phyloP scores from a whole-genome alignment of 2,797 vertebrate species.

The Choloepus didactylus region DNA sequence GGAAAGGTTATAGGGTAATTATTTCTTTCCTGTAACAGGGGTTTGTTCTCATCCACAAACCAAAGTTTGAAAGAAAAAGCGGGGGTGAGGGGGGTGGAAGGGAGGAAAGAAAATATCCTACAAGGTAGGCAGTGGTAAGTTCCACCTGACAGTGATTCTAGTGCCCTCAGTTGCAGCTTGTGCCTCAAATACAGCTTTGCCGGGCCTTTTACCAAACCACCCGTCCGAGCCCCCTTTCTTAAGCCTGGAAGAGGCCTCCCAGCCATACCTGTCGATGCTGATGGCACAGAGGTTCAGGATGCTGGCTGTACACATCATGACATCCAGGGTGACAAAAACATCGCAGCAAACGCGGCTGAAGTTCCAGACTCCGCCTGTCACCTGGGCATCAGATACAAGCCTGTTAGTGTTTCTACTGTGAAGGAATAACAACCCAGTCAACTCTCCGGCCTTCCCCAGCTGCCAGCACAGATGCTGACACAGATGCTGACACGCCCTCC shows the following conservation, averaged over 20 bases:
- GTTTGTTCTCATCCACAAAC: neutral
- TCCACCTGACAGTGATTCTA: neutral
- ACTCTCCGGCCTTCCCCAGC: neutral
- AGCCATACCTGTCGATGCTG: slow-evolving; percentile 96
- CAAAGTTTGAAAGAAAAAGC: neutral
- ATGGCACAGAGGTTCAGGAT: slow-evolving; percentile 99
- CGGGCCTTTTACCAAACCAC: neutral
- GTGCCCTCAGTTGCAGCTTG: neutral
- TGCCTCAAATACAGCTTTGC: neutral
- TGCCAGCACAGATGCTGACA: neutral
- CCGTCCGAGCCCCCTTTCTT: neutral
- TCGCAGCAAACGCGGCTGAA: slow-evolving; percentile 96
- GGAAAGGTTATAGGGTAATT: neutral
- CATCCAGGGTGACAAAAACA: slow-evolving; percentile 96
- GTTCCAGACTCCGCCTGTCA: slow-evolving; percentile 95
- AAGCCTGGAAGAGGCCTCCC: neutral
- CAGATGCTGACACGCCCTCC: neutral
- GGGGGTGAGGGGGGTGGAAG: neutral
- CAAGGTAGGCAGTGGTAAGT: neutral
- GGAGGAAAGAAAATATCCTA: neutral
- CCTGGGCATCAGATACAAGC: slow-evolving; percentile 88
- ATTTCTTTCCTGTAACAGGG: neutral
- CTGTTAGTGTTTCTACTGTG: slow-evolving; percentile 58
- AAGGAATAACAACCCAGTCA: neutral
- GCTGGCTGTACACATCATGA: slow-evolving; percentile 99